Evolutionary conservation across 64 coral and sea anemone species (phyloP).

Genomic region (Hydrozoanthus tunicans): DNA sequence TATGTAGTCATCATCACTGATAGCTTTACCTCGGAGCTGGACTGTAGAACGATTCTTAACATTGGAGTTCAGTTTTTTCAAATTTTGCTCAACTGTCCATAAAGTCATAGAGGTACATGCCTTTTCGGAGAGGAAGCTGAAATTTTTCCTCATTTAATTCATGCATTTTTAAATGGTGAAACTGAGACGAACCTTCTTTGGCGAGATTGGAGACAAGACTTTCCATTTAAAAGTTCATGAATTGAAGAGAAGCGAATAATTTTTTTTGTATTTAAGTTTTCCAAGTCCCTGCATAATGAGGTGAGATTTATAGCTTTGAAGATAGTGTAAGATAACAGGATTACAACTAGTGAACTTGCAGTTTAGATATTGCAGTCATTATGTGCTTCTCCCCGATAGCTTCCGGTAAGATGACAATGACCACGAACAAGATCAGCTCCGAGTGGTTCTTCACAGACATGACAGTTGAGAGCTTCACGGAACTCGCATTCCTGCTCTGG

Average conservation of each 20-base stretch:
- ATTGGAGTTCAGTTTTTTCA: not conserved
- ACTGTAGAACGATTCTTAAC: not conserved
- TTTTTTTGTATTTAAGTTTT: too few species aligned
- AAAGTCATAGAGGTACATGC: not conserved
- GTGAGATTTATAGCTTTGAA: too few species aligned
- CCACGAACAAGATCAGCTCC: not conserved
- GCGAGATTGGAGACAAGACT: not conserved
- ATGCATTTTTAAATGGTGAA: not conserved
- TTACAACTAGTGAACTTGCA: not conserved
- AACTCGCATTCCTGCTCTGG: not conserved
- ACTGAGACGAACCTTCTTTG: not conserved
- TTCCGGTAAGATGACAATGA: not conserved
- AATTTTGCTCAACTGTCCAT: not conserved
- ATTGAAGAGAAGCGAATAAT: constrained; percentile 46
- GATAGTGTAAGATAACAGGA: not conserved
- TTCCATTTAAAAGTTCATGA: constrained; percentile 63
- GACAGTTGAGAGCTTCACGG: not conserved
- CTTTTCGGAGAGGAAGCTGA: not conserved
- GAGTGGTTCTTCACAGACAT: not conserved
- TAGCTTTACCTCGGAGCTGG: not conserved
- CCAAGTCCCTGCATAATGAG: too few species aligned
- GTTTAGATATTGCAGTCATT: constrained; percentile 10
- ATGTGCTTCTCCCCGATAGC: constrained; percentile 2
- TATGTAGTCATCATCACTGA: not conserved
- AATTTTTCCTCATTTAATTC: not conserved